A percentile compares a stretch with the other conserved stretches of the same genome.
Evolutionary conservation across 2,888 invertebrate genomes (phyloP).

Genomic region (Agrochola lota): DNA sequence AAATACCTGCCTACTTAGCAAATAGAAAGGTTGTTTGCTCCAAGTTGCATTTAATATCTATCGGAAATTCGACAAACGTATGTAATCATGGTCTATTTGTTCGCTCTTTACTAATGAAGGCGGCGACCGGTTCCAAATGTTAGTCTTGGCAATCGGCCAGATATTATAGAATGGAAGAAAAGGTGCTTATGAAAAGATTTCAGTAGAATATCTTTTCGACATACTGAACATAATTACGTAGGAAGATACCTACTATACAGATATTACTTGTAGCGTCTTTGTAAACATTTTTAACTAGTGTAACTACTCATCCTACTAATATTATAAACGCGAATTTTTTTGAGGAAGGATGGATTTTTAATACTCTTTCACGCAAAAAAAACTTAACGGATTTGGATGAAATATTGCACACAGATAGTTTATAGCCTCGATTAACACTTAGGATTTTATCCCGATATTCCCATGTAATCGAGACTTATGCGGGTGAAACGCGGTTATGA

Average conservation of each 20-base stretch:
- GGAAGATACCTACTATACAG: not conserved
- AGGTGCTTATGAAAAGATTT: slow-evolving; percentile 9
- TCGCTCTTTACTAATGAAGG: slow-evolving; percentile 36
- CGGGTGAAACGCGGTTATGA: not conserved
- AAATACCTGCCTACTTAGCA: no score
- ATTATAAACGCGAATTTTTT: no score
- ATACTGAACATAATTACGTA: not conserved
- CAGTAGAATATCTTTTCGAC: not conserved
- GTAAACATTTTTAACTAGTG: no score
- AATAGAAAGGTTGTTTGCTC: not conserved
- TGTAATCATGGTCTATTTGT: slow-evolving; percentile 26
- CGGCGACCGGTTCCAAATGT: slow-evolving; percentile 6
- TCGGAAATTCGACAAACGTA: not conserved
- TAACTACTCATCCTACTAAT: no score
- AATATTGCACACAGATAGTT: no score
- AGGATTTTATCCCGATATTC: no score
- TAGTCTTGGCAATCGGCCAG: slow-evolving; percentile 41
- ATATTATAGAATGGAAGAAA: not conserved
- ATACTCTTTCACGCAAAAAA: no score
- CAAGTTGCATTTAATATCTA: slow-evolving; percentile 7
- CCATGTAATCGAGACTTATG: no score
- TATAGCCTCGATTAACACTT: no score
- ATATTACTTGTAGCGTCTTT: not conserved
- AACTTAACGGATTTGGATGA: no score
- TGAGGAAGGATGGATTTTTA: no score